Percentiles rank a stretch among this genome's conserved stretches.
Conservation (phyloP, 2,797 vertebrate genomes). For the Falco rusticolus region DNA sequence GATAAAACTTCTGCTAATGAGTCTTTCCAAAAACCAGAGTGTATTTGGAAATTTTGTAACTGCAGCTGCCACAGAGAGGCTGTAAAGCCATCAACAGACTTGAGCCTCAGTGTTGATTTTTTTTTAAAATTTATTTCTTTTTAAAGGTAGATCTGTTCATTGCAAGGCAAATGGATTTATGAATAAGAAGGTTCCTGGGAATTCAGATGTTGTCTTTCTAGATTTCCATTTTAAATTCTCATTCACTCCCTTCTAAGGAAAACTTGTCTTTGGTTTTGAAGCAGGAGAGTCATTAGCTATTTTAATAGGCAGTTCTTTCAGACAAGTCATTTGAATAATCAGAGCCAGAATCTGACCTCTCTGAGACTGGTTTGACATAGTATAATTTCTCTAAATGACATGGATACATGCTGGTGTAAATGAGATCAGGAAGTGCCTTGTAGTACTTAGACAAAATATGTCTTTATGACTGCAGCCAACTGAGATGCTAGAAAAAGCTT, state of each 20-base stretch:
- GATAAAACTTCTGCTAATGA: not conserved
- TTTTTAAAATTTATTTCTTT: not conserved
- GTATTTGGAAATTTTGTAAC: not conserved
- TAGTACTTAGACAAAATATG: not conserved
- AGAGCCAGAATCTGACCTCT: not conserved
- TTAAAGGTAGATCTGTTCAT: not conserved
- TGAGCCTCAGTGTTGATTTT: not conserved
- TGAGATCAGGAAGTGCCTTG: conserved; percentile 45
- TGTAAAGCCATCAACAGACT: not conserved
- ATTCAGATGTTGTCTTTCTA: not conserved
- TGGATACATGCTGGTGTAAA: conserved; percentile 25
- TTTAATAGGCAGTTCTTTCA: conserved; percentile 18
- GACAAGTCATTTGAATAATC: not conserved
- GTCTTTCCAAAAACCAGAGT: not conserved
- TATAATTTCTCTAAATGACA: not conserved
- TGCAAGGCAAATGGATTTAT: not conserved
- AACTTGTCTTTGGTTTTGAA: conserved; percentile 10
- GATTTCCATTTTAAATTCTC: not conserved
- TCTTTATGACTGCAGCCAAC: conserved; percentile 22
- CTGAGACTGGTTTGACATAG: not conserved
- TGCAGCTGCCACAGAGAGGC: not conserved
- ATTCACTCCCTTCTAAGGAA: not conserved
- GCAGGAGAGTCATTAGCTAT: not conserved
- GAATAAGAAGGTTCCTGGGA: not conserved
- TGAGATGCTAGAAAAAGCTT: conserved; percentile 19